Conservation (phyloP, 2,888 invertebrate species). For the Drosophila atroscutellata region DNA sequence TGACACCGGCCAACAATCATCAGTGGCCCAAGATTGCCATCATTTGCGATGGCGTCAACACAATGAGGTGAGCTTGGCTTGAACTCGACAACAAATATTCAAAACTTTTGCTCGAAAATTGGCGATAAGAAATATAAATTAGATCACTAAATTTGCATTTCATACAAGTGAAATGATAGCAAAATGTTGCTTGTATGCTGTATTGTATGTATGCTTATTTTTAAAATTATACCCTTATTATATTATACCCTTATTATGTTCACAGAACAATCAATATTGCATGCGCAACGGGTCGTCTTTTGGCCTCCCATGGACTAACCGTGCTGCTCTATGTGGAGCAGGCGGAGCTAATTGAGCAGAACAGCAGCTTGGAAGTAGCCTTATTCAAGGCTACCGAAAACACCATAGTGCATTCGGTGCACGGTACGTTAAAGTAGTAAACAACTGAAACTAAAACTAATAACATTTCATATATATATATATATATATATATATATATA, state of each 20-base stretch:
- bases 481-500: neutral
- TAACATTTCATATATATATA: neutral
- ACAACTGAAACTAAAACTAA: neutral
- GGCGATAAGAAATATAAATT: neutral
- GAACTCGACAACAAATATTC: neutral
- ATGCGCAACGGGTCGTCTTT: conserved; percentile 91
- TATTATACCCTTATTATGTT: neutral
- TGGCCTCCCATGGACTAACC: conserved; percentile 92
- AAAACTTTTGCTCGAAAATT: neutral
- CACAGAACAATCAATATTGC: conserved; percentile 87
- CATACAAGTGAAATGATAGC: neutral
- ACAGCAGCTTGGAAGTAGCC: conserved; percentile 87
- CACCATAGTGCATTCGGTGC: conserved; percentile 86
- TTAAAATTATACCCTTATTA: neutral
- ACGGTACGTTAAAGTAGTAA: conserved; percentile 73
- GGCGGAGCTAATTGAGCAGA: conserved; percentile 85
- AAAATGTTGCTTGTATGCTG: neutral
- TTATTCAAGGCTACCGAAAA: conserved; percentile 89
- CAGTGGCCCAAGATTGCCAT: conserved; percentile 93
- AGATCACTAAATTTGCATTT: neutral
- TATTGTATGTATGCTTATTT: too few species aligned
- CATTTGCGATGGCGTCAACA: conserved; percentile 86
- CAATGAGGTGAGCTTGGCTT: conserved; percentile 47
- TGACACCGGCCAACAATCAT: conserved; percentile 94
- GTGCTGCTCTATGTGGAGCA: conserved; percentile 88